phyloP scores from a whole-genome alignment of 2,888 invertebrate genomes.

The Pristionchus japonicus region DNA sequence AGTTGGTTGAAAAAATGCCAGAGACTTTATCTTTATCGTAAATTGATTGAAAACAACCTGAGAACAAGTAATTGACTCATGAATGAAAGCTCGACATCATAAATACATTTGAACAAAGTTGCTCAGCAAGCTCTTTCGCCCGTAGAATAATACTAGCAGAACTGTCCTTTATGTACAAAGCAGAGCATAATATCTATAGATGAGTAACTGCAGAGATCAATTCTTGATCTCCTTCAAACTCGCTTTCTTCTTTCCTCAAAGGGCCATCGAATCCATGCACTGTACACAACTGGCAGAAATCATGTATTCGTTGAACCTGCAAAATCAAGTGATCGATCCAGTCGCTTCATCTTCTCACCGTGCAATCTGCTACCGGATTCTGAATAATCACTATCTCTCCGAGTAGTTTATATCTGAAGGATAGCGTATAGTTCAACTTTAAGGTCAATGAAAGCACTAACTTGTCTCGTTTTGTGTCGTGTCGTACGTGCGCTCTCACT shows the following conservation, averaged over 20 bases:
- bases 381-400: not conserved
- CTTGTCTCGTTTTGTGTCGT: not conserved
- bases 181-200: not conserved
- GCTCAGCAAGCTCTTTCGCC: no score
- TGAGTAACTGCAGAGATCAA: not conserved
- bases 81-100: no score
- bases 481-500: not conserved
- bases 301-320: not conserved
- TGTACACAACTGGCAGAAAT: slow-evolving; percentile 12
- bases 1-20: no score
- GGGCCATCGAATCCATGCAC: not conserved
- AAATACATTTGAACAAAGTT: no score
- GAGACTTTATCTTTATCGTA: no score
- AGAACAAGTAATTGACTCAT: no score
- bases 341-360: no score
- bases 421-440: not conserved
- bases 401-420: not conserved
- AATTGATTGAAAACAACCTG: no score
- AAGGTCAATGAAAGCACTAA: not conserved
- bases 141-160: no score
- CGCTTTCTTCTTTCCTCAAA: not conserved
- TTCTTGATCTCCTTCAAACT: not conserved
- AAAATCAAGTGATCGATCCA: not conserved
- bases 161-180: no score
- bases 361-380: not conserved